Conservation (phyloP, 1,140 invertebrate genomes). For the Cotesia glomerata region DNA sequence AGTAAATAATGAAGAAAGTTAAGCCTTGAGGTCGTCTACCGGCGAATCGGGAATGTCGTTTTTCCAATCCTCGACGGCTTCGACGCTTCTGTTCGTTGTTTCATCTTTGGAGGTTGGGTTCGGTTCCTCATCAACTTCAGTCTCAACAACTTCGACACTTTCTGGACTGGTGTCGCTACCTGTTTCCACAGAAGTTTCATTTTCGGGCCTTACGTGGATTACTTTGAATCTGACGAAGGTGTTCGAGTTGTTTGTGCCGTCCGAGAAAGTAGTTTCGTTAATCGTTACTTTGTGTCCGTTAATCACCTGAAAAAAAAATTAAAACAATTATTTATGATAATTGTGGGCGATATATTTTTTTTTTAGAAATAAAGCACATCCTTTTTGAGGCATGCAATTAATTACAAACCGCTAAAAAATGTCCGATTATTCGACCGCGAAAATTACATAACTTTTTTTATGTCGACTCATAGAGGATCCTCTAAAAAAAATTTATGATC, state of each 20-base stretch:
- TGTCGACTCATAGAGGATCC: too few species aligned
- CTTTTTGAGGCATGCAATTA: too few species aligned
- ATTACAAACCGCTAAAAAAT: too few species aligned
- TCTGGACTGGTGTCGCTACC: slow-evolving; percentile 31
- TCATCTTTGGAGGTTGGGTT: slow-evolving; percentile 21
- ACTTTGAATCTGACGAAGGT: slow-evolving; percentile 62
- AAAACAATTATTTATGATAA: neutral
- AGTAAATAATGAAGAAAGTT: slow-evolving; percentile 4
- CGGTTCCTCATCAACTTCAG: slow-evolving; percentile 32
- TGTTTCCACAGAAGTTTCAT: slow-evolving; percentile 31
- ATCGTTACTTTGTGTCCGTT: slow-evolving; percentile 66
- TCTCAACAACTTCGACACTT: slow-evolving; percentile 21
- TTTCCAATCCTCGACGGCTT: slow-evolving; percentile 51
- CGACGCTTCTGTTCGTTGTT: slow-evolving; percentile 43
- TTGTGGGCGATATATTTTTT: slow-evolving; percentile 4
- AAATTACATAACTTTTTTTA: too few species aligned
- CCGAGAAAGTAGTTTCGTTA: slow-evolving; percentile 65
- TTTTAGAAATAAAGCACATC: neutral
- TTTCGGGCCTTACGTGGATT: slow-evolving; percentile 64
- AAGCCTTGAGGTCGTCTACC: slow-evolving; percentile 53
- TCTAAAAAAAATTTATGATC: too few species aligned
- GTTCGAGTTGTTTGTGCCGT: slow-evolving; percentile 55
- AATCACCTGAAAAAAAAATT: slow-evolving; percentile 61
- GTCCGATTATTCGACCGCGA: too few species aligned
- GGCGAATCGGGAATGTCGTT: slow-evolving; percentile 55